Percentiles rank a stretch among this genome's conserved stretches.
These are phyloP conservation scores for Leptarthrus brevirostris DNA, from an alignment of 2,888 invertebrate genomes.

Conservation along the genomic window DNA sequence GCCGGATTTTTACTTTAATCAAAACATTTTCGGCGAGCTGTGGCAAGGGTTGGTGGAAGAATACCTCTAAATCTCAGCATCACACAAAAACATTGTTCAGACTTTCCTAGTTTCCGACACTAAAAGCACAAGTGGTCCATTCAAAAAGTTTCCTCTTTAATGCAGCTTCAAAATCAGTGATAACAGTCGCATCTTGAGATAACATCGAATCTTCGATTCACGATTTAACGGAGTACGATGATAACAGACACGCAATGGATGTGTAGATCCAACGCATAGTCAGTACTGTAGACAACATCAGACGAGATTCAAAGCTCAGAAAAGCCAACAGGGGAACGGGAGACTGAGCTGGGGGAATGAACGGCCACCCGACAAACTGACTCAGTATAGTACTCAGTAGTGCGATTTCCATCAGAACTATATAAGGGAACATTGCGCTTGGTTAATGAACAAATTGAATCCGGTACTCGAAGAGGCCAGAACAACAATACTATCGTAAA, in stretches of 20 bases:
- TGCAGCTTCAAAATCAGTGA: not conserved
- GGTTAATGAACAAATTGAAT: constrained; percentile 53
- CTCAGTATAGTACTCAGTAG: constrained; percentile 11
- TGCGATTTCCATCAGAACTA: constrained; percentile 47
- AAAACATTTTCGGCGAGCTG: too few relatives aligned
- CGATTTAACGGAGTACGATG: not conserved
- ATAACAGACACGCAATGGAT: constrained; percentile 27
- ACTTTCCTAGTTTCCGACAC: too few relatives aligned
- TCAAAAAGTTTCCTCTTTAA: not conserved
- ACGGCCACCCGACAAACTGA: not conserved
- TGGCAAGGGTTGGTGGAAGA: too few relatives aligned
- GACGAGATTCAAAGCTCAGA: constrained; percentile 19
- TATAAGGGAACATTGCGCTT: constrained; percentile 50
- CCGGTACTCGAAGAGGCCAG: constrained; percentile 44
- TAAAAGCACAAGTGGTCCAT: too few relatives aligned
- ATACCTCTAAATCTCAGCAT: too few relatives aligned
- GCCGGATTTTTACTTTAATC: not conserved
- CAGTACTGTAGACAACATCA: constrained; percentile 28
- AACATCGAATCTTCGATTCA: not conserved
- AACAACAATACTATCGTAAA: not conserved
- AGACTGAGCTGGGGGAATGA: constrained; percentile 8
- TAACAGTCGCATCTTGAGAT: not conserved
- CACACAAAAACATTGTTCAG: too few relatives aligned
- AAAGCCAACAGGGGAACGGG: constrained; percentile 1
- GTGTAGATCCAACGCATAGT: constrained; percentile 46